Percentiles rank a stretch among this genome's conserved stretches.
Conservation (phyloP, 1,140 invertebrate species). For the Formica exsecta region DNA sequence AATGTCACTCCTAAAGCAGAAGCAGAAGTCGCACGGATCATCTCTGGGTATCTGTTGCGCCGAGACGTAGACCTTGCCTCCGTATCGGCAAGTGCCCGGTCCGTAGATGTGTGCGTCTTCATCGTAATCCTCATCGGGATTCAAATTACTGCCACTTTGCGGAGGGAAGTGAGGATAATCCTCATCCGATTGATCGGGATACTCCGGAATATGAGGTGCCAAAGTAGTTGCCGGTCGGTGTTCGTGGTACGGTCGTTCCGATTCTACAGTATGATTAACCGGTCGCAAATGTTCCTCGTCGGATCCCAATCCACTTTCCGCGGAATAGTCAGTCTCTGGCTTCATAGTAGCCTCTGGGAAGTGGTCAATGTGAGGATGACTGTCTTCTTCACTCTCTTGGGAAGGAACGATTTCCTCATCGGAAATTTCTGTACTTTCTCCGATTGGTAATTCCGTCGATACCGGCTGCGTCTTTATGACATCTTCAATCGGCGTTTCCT, state of each 20-base stretch:
- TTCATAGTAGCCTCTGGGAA: slow-evolving; percentile 67
- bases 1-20: slow-evolving; percentile 98
- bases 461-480: slow-evolving; percentile 26
- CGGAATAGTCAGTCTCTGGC: slow-evolving; percentile 68
- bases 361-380: slow-evolving; percentile 65
- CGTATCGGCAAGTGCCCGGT: slow-evolving; percentile 95
- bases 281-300: slow-evolving; percentile 63
- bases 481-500: slow-evolving; percentile 33
- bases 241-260: slow-evolving; percentile 40
- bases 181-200: slow-evolving; percentile 80
- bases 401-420: slow-evolving; percentile 53
- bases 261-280: slow-evolving; percentile 47
- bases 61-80: slow-evolving; percentile 96
- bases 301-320: slow-evolving; percentile 69
- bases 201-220: slow-evolving; percentile 70
- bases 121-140: slow-evolving; percentile 89
- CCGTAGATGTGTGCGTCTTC: slow-evolving; percentile 92
- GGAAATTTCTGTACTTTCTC: slow-evolving; percentile 44
- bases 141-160: slow-evolving; percentile 74
- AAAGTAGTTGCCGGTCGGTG: slow-evolving; percentile 19
- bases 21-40: slow-evolving; percentile 98
- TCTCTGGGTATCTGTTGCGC: slow-evolving; percentile 97
- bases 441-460: slow-evolving; percentile 24
- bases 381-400: slow-evolving; percentile 70
- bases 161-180: slow-evolving; percentile 82